phyloP scores from a whole-genome alignment of 2,797 vertebrate species.

The Ataeniobius toweri region DNA sequence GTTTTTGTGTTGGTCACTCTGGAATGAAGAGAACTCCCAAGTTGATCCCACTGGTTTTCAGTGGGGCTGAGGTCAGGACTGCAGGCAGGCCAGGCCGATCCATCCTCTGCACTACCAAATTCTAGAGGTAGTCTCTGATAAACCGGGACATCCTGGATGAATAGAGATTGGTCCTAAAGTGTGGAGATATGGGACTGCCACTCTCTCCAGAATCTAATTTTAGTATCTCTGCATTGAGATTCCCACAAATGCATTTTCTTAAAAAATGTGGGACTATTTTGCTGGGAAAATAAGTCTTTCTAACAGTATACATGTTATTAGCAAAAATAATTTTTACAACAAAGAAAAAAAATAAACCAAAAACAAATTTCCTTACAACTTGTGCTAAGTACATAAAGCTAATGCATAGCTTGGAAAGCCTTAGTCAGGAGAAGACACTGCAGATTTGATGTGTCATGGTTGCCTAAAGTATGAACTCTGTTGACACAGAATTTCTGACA shows the following conservation, averaged over 20 bases:
- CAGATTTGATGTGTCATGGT: slow-evolving; percentile 24
- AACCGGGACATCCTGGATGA: neutral
- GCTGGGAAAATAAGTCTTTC: too few species aligned
- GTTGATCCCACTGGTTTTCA: neutral
- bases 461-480: slow-evolving; percentile 25
- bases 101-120: neutral
- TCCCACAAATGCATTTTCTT: neutral
- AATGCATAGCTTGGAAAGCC: slow-evolving; percentile 18
- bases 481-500: slow-evolving; percentile 29
- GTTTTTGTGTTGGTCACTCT: neutral
- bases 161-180: neutral
- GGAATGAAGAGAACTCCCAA: neutral
- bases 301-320: too few species aligned
- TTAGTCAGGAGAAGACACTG: slow-evolving; percentile 28
- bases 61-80: neutral
- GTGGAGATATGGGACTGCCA: neutral
- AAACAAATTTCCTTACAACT: neutral
- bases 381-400: neutral
- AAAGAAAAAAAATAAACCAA: neutral
- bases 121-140: neutral
- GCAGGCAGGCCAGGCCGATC: too few species aligned
- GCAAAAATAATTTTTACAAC: neutral
- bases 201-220: neutral
- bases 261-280: neutral
- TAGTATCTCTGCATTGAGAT: neutral